Evolutionary conservation across 2,888 invertebrate genomes (phyloP).

Genomic region (Brachyptera putata): DNA sequence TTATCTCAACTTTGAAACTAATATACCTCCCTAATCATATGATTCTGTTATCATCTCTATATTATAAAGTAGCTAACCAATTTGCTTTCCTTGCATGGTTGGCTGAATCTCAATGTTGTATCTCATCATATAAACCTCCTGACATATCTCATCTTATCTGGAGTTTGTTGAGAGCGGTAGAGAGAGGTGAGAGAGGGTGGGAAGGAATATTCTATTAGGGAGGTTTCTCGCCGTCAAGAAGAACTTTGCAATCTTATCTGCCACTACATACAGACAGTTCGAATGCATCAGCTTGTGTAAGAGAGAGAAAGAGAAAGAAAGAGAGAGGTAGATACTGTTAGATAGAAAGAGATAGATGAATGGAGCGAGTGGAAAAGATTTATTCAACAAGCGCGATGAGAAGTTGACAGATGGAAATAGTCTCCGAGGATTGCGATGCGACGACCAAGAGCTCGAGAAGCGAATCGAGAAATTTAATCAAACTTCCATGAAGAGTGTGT

Average conservation of each 20-base stretch:
- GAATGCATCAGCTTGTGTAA: not conserved
- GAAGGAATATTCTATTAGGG: slow-evolving; percentile 6
- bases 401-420: slow-evolving; percentile 3
- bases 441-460: no score
- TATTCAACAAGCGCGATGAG: not conserved
- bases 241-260: slow-evolving; percentile 12
- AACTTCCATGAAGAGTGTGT: not conserved
- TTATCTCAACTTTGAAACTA: no score
- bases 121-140: not conserved
- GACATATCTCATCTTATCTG: no score
- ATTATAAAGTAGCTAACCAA: no score
- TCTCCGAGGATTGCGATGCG: slow-evolving; percentile 7
- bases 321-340: no score
- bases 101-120: not conserved
- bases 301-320: not conserved
- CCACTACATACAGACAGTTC: not conserved
- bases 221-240: not conserved
- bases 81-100: no score
- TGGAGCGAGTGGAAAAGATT: no score
- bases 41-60: no score
- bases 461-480: slow-evolving; percentile 12
- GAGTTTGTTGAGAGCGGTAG: not conserved
- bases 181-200: not conserved
- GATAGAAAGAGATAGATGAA: no score
- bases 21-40: no score